Conservation (phyloP, 1,140 invertebrate genomes). For the Littorina saxatilis region DNA sequence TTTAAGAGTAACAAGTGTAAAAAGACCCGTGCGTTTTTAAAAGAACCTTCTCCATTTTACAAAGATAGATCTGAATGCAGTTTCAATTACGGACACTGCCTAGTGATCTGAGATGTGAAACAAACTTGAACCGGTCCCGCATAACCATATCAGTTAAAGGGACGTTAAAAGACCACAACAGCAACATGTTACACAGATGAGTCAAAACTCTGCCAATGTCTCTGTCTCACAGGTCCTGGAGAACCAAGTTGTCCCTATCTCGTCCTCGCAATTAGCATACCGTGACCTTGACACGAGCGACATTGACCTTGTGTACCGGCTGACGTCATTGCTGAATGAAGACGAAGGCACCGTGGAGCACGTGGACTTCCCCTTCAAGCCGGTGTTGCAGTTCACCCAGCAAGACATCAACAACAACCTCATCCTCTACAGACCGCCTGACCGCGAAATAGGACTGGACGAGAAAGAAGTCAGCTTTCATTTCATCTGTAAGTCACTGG, state of each 20-base stretch:
- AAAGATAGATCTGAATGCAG: too few relatives aligned
- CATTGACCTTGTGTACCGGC: constrained; percentile 57
- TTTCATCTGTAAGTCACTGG: constrained; percentile 55
- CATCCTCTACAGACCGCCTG: constrained; percentile 66
- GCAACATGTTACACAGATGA: too few relatives aligned
- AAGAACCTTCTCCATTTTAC: too few relatives aligned
- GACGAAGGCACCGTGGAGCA: constrained; percentile 64
- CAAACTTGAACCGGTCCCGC: too few relatives aligned
- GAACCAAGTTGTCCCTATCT: constrained; percentile 65
- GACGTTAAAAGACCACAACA: too few relatives aligned
- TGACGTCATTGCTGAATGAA: constrained; percentile 51
- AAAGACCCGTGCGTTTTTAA: too few relatives aligned
- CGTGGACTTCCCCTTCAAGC: constrained; percentile 56
- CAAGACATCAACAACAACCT: constrained; percentile 64
- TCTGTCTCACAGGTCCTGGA: constrained; percentile 67
- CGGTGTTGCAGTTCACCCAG: constrained; percentile 62
- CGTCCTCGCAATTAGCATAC: constrained; percentile 51
- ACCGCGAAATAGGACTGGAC: constrained; percentile 50
- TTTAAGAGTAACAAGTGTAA: too few relatives aligned
- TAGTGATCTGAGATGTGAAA: too few relatives aligned
- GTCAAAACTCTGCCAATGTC: too few relatives aligned
- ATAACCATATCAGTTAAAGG: too few relatives aligned
- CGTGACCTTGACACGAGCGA: constrained; percentile 49
- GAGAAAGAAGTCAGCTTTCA: constrained; percentile 58
- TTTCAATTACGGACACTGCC: too few relatives aligned